phyloP scores from a whole-genome alignment of 2,113 vertebrate genomes.

The Piprites chloris region DNA sequence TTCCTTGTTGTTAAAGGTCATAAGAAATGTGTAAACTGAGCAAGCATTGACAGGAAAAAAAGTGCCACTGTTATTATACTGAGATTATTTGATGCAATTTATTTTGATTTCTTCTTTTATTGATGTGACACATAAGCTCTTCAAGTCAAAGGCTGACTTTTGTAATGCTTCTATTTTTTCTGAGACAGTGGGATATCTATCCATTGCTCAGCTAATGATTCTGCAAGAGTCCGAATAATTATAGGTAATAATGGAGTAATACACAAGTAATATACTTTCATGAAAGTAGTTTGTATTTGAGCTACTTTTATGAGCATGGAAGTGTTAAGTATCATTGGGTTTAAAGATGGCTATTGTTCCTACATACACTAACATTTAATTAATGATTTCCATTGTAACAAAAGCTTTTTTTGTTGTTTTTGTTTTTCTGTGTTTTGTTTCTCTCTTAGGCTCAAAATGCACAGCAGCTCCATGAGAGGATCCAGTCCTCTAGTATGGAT shows the following conservation, averaged over 20 bases:
- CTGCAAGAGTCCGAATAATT: neutral
- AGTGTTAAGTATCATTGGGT: neutral
- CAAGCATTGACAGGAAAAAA: neutral
- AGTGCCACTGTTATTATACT: neutral
- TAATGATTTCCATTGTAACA: neutral
- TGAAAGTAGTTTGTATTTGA: neutral
- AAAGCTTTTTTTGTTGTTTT: neutral
- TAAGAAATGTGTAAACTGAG: neutral
- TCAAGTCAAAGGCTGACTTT: neutral
- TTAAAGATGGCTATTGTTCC: neutral
- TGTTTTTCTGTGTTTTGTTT: neutral
- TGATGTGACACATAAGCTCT: neutral
- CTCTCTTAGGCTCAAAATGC: slow-evolving; percentile 85
- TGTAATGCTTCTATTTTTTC: neutral
- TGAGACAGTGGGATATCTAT: neutral
- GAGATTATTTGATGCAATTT: neutral
- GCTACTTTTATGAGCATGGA: neutral
- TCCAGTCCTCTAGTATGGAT: slow-evolving; percentile 97
- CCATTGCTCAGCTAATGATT: neutral
- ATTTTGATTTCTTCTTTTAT: neutral
- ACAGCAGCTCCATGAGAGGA: slow-evolving; percentile 88
- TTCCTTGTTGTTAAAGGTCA: neutral
- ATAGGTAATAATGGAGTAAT: neutral
- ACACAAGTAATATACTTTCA: neutral
- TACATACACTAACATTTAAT: neutral